phyloP scores from a whole-genome alignment of 2,888 invertebrate species.

The Luperina nickerlii region DNA sequence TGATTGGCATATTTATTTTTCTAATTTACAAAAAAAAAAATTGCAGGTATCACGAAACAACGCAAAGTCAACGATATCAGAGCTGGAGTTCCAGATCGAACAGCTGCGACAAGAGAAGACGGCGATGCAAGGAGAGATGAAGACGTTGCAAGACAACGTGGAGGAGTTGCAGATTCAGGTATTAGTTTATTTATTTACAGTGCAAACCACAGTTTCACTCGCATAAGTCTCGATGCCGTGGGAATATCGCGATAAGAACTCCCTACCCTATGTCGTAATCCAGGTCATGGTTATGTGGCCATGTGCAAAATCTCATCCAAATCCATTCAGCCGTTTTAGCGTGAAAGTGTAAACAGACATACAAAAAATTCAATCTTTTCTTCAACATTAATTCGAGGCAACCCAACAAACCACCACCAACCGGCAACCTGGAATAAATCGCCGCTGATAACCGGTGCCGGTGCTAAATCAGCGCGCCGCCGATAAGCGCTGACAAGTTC shows the following conservation, averaged over 20 bases:
- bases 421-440: no score
- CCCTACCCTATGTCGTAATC: background rate
- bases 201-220: background rate
- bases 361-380: no score
- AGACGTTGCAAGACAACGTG: constrained; percentile 93
- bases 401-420: no score
- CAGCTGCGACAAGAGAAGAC: constrained; percentile 93
- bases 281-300: no score
- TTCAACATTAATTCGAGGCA: no score
- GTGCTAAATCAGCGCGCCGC: no score
- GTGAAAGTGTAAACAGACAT: no score
- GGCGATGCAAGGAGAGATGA: constrained; percentile 92
- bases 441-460: no score
- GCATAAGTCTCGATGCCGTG: background rate
- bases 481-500: no score
- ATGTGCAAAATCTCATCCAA: no score
- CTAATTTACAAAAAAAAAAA: background rate
- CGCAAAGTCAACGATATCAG: constrained; percentile 95
- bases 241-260: background rate
- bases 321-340: no score
- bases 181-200: background rate
- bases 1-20: no score
- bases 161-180: constrained; percentile 93
- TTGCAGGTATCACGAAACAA: constrained; percentile 94
- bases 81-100: constrained; percentile 95